These are phyloP conservation scores for Trematocara marginatum DNA, from an alignment of 2,113 vertebrate species.

Conservation along the genomic window DNA sequence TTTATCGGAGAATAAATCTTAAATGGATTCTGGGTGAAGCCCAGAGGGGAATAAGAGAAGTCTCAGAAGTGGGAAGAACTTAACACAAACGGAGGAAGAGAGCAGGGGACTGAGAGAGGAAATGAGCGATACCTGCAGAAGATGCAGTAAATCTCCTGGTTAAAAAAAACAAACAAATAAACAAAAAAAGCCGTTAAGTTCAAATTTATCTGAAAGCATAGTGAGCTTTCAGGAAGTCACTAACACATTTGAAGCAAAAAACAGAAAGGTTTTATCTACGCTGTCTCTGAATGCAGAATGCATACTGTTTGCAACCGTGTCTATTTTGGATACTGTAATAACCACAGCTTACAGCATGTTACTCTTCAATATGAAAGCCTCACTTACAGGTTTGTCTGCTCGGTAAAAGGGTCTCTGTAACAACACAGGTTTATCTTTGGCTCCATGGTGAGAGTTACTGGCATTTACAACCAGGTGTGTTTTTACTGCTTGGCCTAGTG, in stretches of 20 bases:
- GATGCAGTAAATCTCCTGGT: conserved; percentile 26
- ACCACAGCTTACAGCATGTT: background rate
- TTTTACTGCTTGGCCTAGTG: conserved; percentile 21
- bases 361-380: background rate
- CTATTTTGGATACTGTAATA: background rate
- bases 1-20: conserved; percentile 42
- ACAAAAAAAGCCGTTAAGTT: background rate
- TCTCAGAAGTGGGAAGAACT: conserved; percentile 11
- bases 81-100: background rate
- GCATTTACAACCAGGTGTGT: conserved; percentile 44
- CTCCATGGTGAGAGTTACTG: background rate
- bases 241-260: background rate
- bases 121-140: conserved; percentile 21
- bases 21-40: conserved; percentile 46
- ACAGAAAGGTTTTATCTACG: background rate
- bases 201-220: conserved; percentile 11
- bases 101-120: background rate
- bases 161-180: background rate
- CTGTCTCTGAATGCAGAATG: background rate
- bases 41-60: conserved; percentile 1
- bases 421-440: background rate
- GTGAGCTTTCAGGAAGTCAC: background rate
- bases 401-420: background rate
- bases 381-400: background rate
- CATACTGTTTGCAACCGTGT: background rate